These are phyloP conservation scores for Sycophila texana DNA, from an alignment of 2,888 invertebrate species.

Conservation along the genomic window DNA sequence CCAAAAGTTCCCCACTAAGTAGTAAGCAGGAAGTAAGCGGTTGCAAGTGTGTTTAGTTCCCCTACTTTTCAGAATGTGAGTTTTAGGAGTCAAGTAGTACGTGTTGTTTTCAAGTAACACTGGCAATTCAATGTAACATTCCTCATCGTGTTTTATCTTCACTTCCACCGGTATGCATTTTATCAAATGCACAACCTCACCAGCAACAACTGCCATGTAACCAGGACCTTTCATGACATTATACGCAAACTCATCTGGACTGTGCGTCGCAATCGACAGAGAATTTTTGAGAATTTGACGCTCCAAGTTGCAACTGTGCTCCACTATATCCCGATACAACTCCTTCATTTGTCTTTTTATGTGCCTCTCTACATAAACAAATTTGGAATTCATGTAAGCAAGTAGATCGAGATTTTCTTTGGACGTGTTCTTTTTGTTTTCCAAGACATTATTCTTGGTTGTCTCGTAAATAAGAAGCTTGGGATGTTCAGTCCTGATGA, in stretches of 20 bases:
- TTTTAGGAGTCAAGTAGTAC: too few relatives aligned
- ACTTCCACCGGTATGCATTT: constrained; percentile 44
- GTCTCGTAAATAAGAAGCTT: constrained; percentile 5
- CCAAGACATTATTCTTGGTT: too few relatives aligned
- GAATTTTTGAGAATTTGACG: not conserved
- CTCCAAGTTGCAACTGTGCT: constrained; percentile 3
- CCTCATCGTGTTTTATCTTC: not conserved
- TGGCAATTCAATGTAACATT: not conserved
- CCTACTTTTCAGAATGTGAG: too few relatives aligned
- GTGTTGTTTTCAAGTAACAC: not conserved
- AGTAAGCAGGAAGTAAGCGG: not conserved
- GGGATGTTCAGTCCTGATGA: constrained; percentile 23
- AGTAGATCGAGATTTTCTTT: constrained; percentile 2
- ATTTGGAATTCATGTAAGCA: constrained; percentile 8
- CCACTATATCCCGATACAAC: not conserved
- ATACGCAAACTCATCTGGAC: constrained; percentile 1
- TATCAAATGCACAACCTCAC: constrained; percentile 39
- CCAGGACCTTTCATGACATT: constrained; percentile 24
- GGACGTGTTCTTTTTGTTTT: too few relatives aligned
- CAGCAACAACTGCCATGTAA: constrained; percentile 25
- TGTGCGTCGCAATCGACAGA: not conserved
- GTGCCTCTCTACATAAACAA: constrained; percentile 1
- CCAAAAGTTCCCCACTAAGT: not conserved
- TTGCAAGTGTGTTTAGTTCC: too few relatives aligned
- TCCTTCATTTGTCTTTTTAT: not conserved